A percentile compares a stretch with the other conserved stretches of the same genome.
phyloP scores from a whole-genome alignment of 2,888 invertebrate genomes.

The Tuberolachnus salignus region DNA sequence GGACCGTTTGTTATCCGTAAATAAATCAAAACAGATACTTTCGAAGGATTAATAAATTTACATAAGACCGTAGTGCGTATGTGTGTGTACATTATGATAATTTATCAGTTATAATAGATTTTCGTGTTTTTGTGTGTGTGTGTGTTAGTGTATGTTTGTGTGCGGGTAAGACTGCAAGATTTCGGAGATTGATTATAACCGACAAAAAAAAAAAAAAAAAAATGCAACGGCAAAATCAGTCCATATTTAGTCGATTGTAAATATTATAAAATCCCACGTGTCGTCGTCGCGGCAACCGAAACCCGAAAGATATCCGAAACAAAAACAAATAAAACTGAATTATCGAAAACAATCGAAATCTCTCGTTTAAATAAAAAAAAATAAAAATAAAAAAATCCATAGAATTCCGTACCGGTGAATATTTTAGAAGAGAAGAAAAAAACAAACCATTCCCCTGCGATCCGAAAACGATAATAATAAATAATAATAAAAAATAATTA shows the following conservation, averaged over 20 bases:
- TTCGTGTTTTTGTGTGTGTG: slow-evolving; percentile 6
- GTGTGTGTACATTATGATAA: slow-evolving; percentile 13
- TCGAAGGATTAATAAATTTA: slow-evolving; percentile 55
- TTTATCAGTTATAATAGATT: slow-evolving; percentile 42
- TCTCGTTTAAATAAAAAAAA: no score
- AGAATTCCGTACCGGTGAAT: slow-evolving; percentile 8
- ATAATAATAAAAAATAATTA: neutral
- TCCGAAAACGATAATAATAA: slow-evolving; percentile 14
- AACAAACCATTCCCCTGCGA: neutral
- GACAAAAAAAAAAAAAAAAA: no score
- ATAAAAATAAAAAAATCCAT: neutral
- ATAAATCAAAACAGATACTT: slow-evolving; percentile 57
- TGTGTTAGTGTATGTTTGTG: neutral
- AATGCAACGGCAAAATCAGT: no score
- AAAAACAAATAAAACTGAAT: neutral
- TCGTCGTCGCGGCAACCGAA: no score
- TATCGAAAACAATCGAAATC: slow-evolving; percentile 4
- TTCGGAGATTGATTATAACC: neutral
- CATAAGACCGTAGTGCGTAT: slow-evolving; percentile 33
- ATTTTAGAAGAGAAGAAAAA: no score
- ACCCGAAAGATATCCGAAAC: no score
- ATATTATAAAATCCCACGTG: no score
- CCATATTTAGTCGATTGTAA: no score
- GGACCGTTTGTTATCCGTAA: slow-evolving; percentile 56
- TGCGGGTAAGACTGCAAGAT: neutral